Evolutionary conservation across 1,140 invertebrate species (phyloP), one percentile per base, ranked within the genome.

Genomic region (Olivierus martensii): DNA sequence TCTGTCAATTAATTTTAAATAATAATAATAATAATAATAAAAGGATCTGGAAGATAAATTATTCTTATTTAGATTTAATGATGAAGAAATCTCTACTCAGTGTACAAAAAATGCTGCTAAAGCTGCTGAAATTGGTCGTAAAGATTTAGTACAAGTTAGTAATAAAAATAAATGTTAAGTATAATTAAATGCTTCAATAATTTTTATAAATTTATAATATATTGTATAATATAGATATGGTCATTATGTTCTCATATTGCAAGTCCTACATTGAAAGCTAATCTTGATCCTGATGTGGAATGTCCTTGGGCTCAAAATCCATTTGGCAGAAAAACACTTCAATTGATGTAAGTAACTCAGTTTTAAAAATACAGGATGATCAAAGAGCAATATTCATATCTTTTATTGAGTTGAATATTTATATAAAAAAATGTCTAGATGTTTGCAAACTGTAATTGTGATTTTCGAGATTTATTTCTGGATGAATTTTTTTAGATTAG

Each of bases 311-410:
- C 78, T 10, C 66, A 75, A 17, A 84, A 90, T 76, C 88, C 91
- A 4, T 86, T 93, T 63, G 88, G 88, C 56, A 80, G 82, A 65
- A 79, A 80, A 61, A 67, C 94, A 53, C 77, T 94, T 50, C 81
- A 90, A 64, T 83, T 83, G 5, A 70, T 94, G 82, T 90, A 71
- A 78, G 81, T 52, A 18, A 59, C n/a, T n/a, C n/a, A n/a, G n/a
- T n/a, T n/a, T n/a, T n/a, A n/a, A n/a, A n/a, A n/a, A n/a, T n/a
- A n/a, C n/a, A n/a, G n/a, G n/a, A n/a, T n/a, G n/a, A n/a, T n/a
- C n/a, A n/a, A n/a, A n/a, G n/a, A n/a, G n/a, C n/a, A n/a, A n/a
- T n/a, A n/a, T n/a, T n/a, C n/a, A n/a, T n/a, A n/a, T n/a, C n/a
- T n/a, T n/a, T n/a, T n/a, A n/a, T n/a, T n/a, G n/a, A n/a, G n/a